Percentiles rank a stretch among this genome's conserved stretches.
phyloP scores from a whole-genome alignment of 2,113 vertebrate species.

The Sterna hirundo region DNA sequence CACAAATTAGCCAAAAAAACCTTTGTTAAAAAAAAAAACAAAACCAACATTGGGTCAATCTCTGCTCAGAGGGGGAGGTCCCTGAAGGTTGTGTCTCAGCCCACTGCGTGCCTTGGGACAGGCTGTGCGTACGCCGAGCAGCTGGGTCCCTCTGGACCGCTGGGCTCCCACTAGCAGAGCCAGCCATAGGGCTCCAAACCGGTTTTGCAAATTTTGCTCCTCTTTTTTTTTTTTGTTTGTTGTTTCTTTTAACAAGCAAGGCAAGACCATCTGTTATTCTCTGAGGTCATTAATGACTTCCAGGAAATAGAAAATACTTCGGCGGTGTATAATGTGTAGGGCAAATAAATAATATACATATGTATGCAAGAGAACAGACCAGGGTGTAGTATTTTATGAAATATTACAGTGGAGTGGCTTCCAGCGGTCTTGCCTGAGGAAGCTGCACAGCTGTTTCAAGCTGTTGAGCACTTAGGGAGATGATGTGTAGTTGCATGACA shows the following conservation, averaged over 20 bases:
- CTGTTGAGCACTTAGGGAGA: neutral
- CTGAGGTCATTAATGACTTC: slow-evolving; percentile 56
- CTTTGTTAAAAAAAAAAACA: neutral
- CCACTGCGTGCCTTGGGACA: neutral
- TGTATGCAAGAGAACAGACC: neutral
- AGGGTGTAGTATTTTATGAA: neutral
- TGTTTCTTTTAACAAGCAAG: neutral
- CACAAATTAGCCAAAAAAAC: neutral
- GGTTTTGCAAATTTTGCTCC: neutral
- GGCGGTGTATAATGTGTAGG: neutral
- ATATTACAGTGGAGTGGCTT: neutral
- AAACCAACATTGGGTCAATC: too few species aligned
- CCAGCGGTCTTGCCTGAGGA: slow-evolving; percentile 22
- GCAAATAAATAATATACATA: neutral
- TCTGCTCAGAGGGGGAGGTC: neutral
- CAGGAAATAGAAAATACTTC: slow-evolving; percentile 51
- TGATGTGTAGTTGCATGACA: neutral
- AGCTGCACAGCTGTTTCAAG: slow-evolving; percentile 44
- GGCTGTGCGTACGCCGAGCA: neutral
- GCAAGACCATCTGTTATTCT: slow-evolving; percentile 33
- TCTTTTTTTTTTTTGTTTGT: neutral
- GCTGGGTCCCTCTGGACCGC: slow-evolving; percentile 10
- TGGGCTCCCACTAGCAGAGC: neutral
- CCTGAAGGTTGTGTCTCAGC: neutral
- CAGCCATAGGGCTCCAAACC: neutral